A percentile compares a stretch with the other conserved stretches of the same genome.
Conservation (phyloP, 2,888 invertebrate genomes). For the Tachystola acroxantha region DNA sequence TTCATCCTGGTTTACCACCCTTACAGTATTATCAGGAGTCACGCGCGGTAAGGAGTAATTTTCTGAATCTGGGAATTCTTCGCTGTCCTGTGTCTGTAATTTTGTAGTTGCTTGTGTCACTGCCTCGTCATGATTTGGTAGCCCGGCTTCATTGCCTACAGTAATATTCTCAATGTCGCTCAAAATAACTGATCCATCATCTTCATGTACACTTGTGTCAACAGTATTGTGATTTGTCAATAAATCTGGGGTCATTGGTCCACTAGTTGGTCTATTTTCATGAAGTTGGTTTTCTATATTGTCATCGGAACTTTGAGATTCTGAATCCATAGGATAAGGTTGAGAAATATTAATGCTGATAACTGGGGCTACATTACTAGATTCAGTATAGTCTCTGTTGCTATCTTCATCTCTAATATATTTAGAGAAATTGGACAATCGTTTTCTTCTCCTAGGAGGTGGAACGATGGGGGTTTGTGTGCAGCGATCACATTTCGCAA, state of each 20-base stretch:
- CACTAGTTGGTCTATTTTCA: conserved; percentile 13
- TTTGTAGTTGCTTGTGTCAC: conserved; percentile 9
- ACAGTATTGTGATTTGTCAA: conserved; percentile 76
- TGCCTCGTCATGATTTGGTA: conserved; percentile 3
- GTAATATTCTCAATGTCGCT: background rate
- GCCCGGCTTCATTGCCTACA: background rate
- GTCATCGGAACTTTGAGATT: conserved; percentile 70
- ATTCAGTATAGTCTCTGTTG: conserved; percentile 30
- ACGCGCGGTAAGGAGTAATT: conserved; percentile 50
- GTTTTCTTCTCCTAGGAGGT: conserved; percentile 53
- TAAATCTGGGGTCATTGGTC: conserved; percentile 73
- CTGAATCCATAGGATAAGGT: conserved; percentile 61
- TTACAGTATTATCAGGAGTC: conserved; percentile 26
- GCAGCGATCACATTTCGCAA: conserved; percentile 35
- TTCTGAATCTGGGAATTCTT: conserved; percentile 55
- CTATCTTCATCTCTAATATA: conserved; percentile 28
- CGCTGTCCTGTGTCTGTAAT: conserved; percentile 14
- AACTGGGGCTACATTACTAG: conserved; percentile 56
- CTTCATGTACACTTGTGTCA: conserved; percentile 34
- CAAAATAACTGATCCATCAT: conserved; percentile 20
- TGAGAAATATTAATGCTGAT: conserved; percentile 80
- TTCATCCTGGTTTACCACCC: conserved; percentile 27
- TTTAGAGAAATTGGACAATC: conserved; percentile 28
- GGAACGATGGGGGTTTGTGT: conserved; percentile 55
- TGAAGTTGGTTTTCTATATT: conserved; percentile 37